phyloP scores from a whole-genome alignment of 2,113 vertebrate species.

The Crotalus viridis region DNA sequence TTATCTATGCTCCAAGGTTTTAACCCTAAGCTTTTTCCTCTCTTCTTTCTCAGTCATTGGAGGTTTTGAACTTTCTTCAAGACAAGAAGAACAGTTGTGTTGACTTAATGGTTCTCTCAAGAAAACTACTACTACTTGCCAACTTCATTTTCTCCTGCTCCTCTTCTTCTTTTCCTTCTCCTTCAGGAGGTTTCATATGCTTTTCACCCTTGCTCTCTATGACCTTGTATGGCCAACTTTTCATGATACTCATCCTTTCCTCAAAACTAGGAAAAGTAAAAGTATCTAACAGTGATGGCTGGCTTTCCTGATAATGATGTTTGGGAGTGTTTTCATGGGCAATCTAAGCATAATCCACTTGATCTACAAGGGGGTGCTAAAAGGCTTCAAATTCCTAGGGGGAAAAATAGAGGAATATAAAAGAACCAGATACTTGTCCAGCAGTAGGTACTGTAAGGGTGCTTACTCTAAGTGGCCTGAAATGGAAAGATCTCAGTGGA shows the following conservation, averaged over 20 bases:
- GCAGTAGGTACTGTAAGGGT: not conserved
- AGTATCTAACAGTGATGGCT: not conserved
- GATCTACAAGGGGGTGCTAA: not conserved
- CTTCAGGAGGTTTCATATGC: not conserved
- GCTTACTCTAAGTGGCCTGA: not conserved
- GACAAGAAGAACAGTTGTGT: not conserved
- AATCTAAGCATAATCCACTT: not conserved
- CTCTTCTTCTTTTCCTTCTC: not conserved
- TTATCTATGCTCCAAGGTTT: not conserved
- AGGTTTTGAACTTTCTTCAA: not conserved
- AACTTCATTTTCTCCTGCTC: not conserved
- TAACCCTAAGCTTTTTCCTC: not conserved
- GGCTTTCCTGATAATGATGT: not conserved
- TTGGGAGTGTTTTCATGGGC: not conserved
- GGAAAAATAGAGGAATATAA: not conserved
- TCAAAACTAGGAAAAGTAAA: not conserved
- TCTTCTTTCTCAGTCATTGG: not conserved
- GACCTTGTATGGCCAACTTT: not conserved
- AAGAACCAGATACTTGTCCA: not conserved
- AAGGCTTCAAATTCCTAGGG: not conserved
- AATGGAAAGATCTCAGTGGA: not conserved
- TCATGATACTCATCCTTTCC: not conserved
- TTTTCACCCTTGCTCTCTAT: not conserved
- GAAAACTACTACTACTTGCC: not conserved
- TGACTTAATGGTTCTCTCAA: not conserved